Percentiles rank a stretch among this genome's conserved stretches.
These are phyloP conservation scores for Nasonia longicornis DNA, from an alignment of 1,140 invertebrate genomes.

Conservation along the genomic window DNA sequence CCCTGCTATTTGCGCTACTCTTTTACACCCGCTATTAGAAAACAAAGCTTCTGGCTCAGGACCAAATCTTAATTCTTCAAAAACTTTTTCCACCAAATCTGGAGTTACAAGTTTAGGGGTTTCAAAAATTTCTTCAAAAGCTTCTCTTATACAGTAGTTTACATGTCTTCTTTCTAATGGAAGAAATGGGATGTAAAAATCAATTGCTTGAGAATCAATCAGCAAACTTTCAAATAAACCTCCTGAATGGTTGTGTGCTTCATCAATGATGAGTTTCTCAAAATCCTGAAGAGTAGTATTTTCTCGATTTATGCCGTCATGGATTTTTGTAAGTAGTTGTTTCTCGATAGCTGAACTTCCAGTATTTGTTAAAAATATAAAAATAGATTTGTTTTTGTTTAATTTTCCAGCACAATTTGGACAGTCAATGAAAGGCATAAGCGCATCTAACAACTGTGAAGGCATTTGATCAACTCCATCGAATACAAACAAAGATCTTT, in stretches of 20 bases:
- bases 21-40: conserved; percentile 40
- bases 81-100: conserved; percentile 67
- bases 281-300: conserved; percentile 80
- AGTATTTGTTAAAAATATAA: conserved; percentile 93
- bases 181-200: conserved; percentile 94
- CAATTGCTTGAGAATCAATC: conserved; percentile 87
- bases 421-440: conserved; percentile 93
- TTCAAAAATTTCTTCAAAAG: conserved; percentile 69
- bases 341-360: conserved; percentile 79
- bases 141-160: conserved; percentile 75
- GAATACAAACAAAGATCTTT: conserved; percentile 89
- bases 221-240: conserved; percentile 83
- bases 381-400: conserved; percentile 79
- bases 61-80: conserved; percentile 67
- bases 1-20: conserved; percentile 34
- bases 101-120: conserved; percentile 55
- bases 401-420: conserved; percentile 47
- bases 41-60: conserved; percentile 67
- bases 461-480: conserved; percentile 98
- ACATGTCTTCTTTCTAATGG: conserved; percentile 91
- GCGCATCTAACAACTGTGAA: conserved; percentile 80
- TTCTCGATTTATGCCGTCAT: conserved; percentile 75
- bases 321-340: conserved; percentile 74
- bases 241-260: conserved; percentile 81
- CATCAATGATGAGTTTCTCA: conserved; percentile 78